Base-by-base conservation (phyloP, 2,888 invertebrate genomes). In the Leucoma salicis region DNA sequence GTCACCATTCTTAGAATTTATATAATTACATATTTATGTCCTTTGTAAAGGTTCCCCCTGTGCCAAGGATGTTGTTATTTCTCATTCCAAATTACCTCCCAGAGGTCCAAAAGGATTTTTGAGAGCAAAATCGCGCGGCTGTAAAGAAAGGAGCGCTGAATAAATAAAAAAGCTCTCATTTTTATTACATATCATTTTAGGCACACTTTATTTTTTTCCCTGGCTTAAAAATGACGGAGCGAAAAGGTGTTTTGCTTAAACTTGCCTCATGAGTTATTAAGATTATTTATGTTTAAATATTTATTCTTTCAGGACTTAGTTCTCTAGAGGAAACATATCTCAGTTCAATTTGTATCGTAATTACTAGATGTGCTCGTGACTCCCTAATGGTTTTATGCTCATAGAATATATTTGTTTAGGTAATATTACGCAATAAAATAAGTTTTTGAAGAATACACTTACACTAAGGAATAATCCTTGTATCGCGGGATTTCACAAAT, bases 81-180 rank as follows among this genome's bases (percentile, higher is more conserved):
- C 51, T 63, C 60, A 51, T 59, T 29, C 51, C 28, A 49, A 61
- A 61, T 61, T 56, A 53, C 61, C 49, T 61, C 61, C 56, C 63
- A 4, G 31, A 53, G 63, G 63, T 59, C 63, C 61, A 51, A 56
- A 56, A 63, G 49, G 60, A 63, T 63, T 63, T 54, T 53, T 49
- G 46, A 46, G 42, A 53, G 51, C 45, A 56, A 53, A 61, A 53
- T 63, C 57, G 49, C 50, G 46, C 25, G 14, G 42, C 47, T 34
- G 48, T 63, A 60, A 60, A 61, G 63, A 56, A 53, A 35, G 37
- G 44, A 56, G 59, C 49, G 47, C 53, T 61, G 53, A 61, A 61
- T 61, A 61, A 61, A 56, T 59, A 61, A 61, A 59, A 58, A 53
- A 39, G 51, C 56, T 56, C 49, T 59, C 51, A 59, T 56, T 61